Base-by-base conservation (phyloP, 2,888 invertebrate species). In the Drosophila neotestacea region DNA sequence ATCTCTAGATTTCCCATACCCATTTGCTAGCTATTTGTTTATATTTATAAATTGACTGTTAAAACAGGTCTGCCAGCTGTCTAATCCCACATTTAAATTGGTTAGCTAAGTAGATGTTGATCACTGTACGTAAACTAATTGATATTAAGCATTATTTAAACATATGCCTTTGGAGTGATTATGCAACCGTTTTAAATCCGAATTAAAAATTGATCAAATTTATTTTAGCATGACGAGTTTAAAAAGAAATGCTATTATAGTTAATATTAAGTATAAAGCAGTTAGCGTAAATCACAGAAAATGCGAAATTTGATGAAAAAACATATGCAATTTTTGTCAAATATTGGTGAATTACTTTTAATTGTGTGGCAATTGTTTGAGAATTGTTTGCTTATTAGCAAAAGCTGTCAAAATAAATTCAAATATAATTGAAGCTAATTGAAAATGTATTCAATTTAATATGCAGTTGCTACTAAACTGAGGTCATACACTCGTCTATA, bases 111-210 rank as follows among this genome's bases (percentile, higher is more conserved):
- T 44, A 27, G 7, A 11, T 34, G 32, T 4, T 56, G 27, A 39
- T 38, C 6, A 68, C 41, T 61, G 36, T 10, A 56, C 34, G 30
- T 46, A 10, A n/a, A 32, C 42, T 48, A 54, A 66, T 77, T 66
- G 36, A 39, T 44, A 63, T 56, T 54, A 38, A 50, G 51, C 72
- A 39, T 2, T 51, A 52, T 52, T 65, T 51, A 52, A 4, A 16
- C 74, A 41, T 5, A 6, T 59, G 54, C 39, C 48, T 4, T 34
- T 16, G 30, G 38, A 39, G 22, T 27, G 30, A 44, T 71, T 50
- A 67, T 30, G 46, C 27, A 32, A 34, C 34, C 34, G 6, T 42
- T 59, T 42, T 10, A 39, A 52, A n/a, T 27, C 6, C 5, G 6
- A n/a, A 44, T 13, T 55, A 4, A 27, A 36, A 27, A 28, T n/a